Percentiles rank a stretch among this genome's conserved stretches.
Evolutionary conservation across 2,113 vertebrate species (phyloP).

Genomic region (Zingel zingel): DNA sequence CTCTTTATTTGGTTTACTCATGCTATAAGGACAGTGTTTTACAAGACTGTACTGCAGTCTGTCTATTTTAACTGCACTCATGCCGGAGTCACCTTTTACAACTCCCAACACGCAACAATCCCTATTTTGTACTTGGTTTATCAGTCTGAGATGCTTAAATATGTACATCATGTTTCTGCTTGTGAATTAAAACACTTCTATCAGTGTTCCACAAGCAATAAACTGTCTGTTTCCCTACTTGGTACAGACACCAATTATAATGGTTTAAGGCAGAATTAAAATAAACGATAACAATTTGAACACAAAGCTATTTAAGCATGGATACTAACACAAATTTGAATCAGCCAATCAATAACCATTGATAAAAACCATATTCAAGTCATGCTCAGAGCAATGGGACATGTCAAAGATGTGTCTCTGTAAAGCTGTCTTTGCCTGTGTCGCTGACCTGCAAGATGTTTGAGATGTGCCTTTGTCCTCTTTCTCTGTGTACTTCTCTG

Average conservation of each 20-base stretch:
- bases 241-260: constrained; percentile 5
- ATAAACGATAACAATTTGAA: constrained; percentile 16
- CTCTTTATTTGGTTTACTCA: not conserved
- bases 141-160: constrained; percentile 81
- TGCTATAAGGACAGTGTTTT: constrained; percentile 52
- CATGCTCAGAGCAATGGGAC: constrained; percentile 63
- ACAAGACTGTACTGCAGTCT: constrained; percentile 54
- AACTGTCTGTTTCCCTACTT: not conserved
- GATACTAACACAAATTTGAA: constrained; percentile 29
- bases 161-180: constrained; percentile 51
- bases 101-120: constrained; percentile 57
- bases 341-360: constrained; percentile 41
- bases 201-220: constrained; percentile 13
- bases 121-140: constrained; percentile 37
- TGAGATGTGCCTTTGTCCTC: constrained; percentile 74
- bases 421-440: constrained; percentile 70
- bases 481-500: constrained; percentile 74
- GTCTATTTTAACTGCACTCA: constrained; percentile 45
- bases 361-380: constrained; percentile 78
- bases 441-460: constrained; percentile 72
- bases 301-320: not conserved
- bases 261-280: constrained; percentile 15
- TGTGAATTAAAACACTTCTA: constrained; percentile 9
- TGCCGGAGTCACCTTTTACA: constrained; percentile 74
- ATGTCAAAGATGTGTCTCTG: constrained; percentile 65